Conservation (phyloP, 2,888 invertebrate species). For the Eristalis pertinax region DNA sequence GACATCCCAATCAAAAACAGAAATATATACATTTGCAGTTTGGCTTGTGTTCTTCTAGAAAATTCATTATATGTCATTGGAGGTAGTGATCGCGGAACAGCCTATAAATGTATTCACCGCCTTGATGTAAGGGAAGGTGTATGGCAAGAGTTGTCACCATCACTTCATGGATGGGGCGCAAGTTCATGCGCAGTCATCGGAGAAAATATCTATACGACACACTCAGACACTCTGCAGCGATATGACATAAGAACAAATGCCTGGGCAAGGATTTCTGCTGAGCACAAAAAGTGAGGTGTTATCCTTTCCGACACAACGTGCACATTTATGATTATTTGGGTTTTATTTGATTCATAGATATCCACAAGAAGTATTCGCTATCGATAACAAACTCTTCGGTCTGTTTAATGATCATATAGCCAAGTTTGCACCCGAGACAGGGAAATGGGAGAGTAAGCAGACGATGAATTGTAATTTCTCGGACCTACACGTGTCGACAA, state of each 20-base stretch:
- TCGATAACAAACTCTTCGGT: constrained; percentile 48
- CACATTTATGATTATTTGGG: no score
- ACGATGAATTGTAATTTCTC: constrained; percentile 46
- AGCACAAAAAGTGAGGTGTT: constrained; percentile 32
- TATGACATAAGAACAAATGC: constrained; percentile 61
- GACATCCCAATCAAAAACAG: neutral
- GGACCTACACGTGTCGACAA: constrained; percentile 45
- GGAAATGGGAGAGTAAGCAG: constrained; percentile 54
- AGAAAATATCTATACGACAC: constrained; percentile 64
- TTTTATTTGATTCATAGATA: constrained; percentile 42
- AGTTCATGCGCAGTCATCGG: constrained; percentile 51
- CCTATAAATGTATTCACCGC: constrained; percentile 50
- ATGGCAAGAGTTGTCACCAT: constrained; percentile 54
- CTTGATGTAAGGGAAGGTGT: constrained; percentile 62
- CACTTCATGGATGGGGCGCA: constrained; percentile 42
- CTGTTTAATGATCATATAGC: constrained; percentile 62
- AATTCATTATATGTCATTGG: constrained; percentile 64
- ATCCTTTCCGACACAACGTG: no score
- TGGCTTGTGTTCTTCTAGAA: constrained; percentile 11
- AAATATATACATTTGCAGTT: neutral
- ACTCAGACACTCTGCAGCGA: constrained; percentile 59
- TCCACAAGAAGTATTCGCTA: constrained; percentile 56
- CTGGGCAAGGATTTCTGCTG: constrained; percentile 63
- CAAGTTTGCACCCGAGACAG: constrained; percentile 32
- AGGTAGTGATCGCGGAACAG: constrained; percentile 45